Percentiles rank a stretch among this genome's conserved stretches.
phyloP scores from a whole-genome alignment of 1,140 invertebrate species.

The Leucophenga varia region DNA sequence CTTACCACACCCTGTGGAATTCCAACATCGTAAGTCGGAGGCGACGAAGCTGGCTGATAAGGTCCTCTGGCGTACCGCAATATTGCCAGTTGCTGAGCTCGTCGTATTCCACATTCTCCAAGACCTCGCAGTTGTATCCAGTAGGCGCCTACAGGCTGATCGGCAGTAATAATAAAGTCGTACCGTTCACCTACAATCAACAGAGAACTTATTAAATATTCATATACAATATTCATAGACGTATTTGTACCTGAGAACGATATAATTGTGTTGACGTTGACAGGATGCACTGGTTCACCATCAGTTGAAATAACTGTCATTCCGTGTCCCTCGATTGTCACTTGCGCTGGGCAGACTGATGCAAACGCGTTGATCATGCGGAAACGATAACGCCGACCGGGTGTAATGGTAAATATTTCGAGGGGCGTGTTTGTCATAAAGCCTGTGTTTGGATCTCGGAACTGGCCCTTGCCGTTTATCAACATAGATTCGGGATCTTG shows the following conservation, averaged over 20 bases:
- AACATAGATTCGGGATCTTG: conserved; percentile 80
- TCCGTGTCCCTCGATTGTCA: conserved; percentile 81
- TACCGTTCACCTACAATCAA: conserved; percentile 76
- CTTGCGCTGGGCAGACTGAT: conserved; percentile 78
- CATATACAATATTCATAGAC: no score
- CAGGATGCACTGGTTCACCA: conserved; percentile 77
- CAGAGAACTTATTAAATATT: no score
- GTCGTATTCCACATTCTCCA: conserved; percentile 76
- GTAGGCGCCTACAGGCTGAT: conserved; percentile 73
- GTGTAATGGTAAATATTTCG: conserved; percentile 78
- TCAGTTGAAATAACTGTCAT: conserved; percentile 79
- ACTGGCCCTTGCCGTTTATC: conserved; percentile 83
- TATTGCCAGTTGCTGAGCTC: conserved; percentile 76
- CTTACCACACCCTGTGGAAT: conserved; percentile 78
- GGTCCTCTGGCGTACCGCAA: conserved; percentile 77
- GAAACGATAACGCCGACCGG: conserved; percentile 77
- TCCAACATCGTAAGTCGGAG: conserved; percentile 74
- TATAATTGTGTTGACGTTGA: conserved; percentile 77
- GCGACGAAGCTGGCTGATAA: conserved; percentile 66
- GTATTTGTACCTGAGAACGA: conserved; percentile 86
- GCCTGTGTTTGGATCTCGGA: conserved; percentile 76
- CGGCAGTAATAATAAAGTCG: conserved; percentile 80
- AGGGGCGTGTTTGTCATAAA: conserved; percentile 80
- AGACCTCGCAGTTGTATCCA: conserved; percentile 81
- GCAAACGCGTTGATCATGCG: conserved; percentile 82